Base-by-base conservation (phyloP, 2,797 vertebrate species). In the Zenarchopterus dispar region DNA sequence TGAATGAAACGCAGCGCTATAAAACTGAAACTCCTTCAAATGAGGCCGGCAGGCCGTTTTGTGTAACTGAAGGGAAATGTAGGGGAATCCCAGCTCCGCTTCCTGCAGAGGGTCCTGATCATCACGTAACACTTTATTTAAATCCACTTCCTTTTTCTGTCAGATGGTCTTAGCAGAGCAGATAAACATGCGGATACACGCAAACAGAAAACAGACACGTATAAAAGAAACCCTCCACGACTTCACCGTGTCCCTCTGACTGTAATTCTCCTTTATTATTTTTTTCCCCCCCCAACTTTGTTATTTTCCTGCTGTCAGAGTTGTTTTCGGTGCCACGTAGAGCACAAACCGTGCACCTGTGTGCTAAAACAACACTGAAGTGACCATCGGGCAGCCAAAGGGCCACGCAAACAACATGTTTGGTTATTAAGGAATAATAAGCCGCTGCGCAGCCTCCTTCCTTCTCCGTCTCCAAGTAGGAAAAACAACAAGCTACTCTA, bases 401-500 rank as follows among this genome's bases (percentile, higher is more conserved):
- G 17, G 18, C 49, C 52, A 47, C 55, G 50, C 65, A 69, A 77
- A 87, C 72, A 77, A 87, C 71, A 76, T 78, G 77, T 75, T 78
- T 75, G 70, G 47, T 50, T 67, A 56, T 61, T 81, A 59, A 49
- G 45, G 75, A 74, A 82, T 60, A 77, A 69, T 36, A 22, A 21
- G 75, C 36, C 36, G 47, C 73, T 60, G 61, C 13, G 31, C 58
- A 68, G 73, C 43, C 68, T 42, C 64, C 85, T 85, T 90, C 83
- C 80, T 88, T 58, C 66, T 65, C 70, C 17, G 56, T 68, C 78
- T 70, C 49, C 10, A 33, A 77, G 67, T 58, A 57, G 69, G 81
- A 84, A 81, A 82, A 89, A 89, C 70, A 88, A 89, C 84, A 85
- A 75, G 9, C 62, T 58, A 33, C 69, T 58, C 72, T 67, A 59